A percentile compares a stretch with the other conserved stretches of the same genome.
These are phyloP conservation scores for Adelosebastes latens DNA, from an alignment of 2,797 vertebrate genomes.

Conservation along the genomic window DNA sequence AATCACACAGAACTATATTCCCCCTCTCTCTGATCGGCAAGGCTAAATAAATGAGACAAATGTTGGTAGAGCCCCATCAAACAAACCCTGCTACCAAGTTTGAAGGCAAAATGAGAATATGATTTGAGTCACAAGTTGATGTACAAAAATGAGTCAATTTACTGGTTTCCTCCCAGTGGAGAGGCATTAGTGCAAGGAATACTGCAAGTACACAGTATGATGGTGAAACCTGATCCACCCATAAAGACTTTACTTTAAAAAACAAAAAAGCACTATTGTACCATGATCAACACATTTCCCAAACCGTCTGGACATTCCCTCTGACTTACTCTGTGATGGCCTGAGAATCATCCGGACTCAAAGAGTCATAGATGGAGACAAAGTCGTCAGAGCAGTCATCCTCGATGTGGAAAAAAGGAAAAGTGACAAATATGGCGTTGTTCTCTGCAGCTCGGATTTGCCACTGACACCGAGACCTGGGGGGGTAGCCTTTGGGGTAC, in stretches of 20 bases:
- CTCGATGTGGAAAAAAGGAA: constrained; percentile 80
- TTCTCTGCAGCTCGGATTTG: constrained; percentile 77
- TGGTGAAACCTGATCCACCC: neutral
- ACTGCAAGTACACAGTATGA: neutral
- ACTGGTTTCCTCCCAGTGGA: neutral
- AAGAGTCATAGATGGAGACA: constrained; percentile 82
- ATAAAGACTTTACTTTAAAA: neutral
- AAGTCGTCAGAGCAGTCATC: constrained; percentile 84
- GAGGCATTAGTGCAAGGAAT: neutral
- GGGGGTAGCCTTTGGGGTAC: constrained; percentile 59
- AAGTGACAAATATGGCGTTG: constrained; percentile 68
- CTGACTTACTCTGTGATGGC: constrained; percentile 83
- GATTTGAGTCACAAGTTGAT: constrained; percentile 23
- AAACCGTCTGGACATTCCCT: neutral
- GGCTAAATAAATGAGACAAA: constrained; percentile 61
- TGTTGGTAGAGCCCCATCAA: constrained; percentile 46
- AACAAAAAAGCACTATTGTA: neutral
- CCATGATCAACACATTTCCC: neutral
- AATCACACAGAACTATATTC: constrained; percentile 38
- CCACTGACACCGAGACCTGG: constrained; percentile 82
- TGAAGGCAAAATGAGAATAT: constrained; percentile 26
- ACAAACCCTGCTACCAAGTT: constrained; percentile 36
- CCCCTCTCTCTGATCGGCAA: constrained; percentile 44
- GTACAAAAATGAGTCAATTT: constrained; percentile 8
- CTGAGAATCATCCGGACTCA: constrained; percentile 80